phyloP scores from a whole-genome alignment of 30 jellyfish, hydroid and myxozoan genomes.

The Pelagia noctiluca region DNA sequence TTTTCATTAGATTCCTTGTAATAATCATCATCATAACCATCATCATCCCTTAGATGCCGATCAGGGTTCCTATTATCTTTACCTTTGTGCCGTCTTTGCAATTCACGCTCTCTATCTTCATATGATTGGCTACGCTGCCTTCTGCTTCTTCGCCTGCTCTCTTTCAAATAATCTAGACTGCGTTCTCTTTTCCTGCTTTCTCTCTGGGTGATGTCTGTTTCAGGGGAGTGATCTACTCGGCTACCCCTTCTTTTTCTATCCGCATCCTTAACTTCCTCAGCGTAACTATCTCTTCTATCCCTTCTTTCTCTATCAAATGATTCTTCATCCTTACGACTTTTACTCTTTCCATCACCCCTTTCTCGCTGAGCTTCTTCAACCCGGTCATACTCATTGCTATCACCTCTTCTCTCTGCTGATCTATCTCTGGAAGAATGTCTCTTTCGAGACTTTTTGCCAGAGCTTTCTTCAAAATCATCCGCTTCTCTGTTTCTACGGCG shows the following conservation, averaged over 20 bases:
- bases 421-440: background rate
- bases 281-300: background rate
- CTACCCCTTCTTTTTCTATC: background rate
- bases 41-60: slow-evolving; percentile 4
- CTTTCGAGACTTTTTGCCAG: background rate
- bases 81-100: background rate
- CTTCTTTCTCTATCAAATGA: background rate
- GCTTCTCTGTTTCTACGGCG: slow-evolving; percentile 18
- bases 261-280: background rate
- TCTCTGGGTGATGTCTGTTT: background rate
- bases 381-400: background rate
- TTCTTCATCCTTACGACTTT: background rate
- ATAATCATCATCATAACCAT: background rate
- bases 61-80: background rate
- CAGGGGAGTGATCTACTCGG: background rate
- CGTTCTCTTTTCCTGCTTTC: background rate
- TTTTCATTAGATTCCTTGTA: background rate
- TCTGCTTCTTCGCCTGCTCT: background rate
- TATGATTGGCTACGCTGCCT: too few species aligned
- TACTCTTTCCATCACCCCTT: background rate
- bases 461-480: background rate
- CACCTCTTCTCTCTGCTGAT: slow-evolving; percentile 39
- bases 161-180: background rate
- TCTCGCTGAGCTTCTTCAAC: background rate
- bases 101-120: background rate